phyloP scores from a whole-genome alignment of 2,888 invertebrate genomes.

The Smittia sp. region DNA sequence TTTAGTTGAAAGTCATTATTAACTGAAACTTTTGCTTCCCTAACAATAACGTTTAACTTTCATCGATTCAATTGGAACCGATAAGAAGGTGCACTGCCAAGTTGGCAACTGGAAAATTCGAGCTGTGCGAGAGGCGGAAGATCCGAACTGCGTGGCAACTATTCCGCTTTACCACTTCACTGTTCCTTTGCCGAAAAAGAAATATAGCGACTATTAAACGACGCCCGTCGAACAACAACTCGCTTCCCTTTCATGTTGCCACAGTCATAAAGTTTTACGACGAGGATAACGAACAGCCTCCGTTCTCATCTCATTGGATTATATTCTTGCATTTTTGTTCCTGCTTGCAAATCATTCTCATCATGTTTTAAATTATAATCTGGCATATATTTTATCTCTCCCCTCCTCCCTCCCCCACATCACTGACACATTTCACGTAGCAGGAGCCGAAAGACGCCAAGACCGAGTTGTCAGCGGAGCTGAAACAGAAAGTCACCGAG shows the following conservation, averaged over 20 bases:
- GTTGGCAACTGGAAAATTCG: constrained; percentile 18
- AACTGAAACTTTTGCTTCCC: constrained; percentile 12
- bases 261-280: constrained; percentile 12
- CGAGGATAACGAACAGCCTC: not conserved
- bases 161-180: constrained; percentile 31
- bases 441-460: constrained; percentile 33
- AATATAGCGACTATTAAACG: constrained; percentile 36
- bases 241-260: not conserved
- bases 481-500: constrained; percentile 42
- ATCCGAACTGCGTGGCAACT: constrained; percentile 15
- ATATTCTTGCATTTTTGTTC: constrained; percentile 21
- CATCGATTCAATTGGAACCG: not conserved
- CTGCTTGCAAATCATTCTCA: constrained; percentile 5
- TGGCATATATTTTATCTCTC: constrained; percentile 28
- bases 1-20: not conserved
- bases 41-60: not conserved
- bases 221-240: too few relatives aligned
- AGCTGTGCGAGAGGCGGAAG: constrained; percentile 21
- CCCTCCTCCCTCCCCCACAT: not conserved
- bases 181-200: constrained; percentile 29
- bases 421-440: not conserved
- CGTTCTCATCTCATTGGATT: not conserved
- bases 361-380: constrained; percentile 20
- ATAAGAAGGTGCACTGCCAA: constrained; percentile 17
- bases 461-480: constrained; percentile 37